Evolutionary conservation across 2,888 invertebrate genomes (phyloP), one percentile per base, ranked within the genome.

Genomic region (Microctonus hyperodae): DNA sequence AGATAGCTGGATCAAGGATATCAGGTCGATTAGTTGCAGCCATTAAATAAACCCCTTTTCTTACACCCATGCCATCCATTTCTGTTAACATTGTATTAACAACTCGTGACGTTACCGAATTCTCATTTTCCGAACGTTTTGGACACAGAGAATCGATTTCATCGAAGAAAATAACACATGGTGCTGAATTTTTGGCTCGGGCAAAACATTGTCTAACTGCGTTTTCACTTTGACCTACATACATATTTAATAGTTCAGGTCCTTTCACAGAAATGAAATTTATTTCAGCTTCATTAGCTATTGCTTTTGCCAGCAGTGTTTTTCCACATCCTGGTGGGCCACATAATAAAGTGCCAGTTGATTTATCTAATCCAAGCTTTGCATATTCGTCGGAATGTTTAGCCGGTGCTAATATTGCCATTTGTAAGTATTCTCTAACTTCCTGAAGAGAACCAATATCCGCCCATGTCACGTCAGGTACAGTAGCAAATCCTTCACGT

Each of bases 201-300:
- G 95, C 92, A 82, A 99, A 99, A 78, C 96, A 96, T 25, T 95
- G 93, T n/a, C 99, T 88, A 0, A 99, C 97, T 0, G 97, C 97
- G 75, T 95, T 88, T 85, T 99, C 99, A 85, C 97, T 98, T 86
- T 99, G 98, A 68, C 99, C 99, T 20, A 99, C 97, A 85, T 98
- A 99, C 98, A 98, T 99, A 81, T 97, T 98, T 66, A 99, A 87
- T 63, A 99, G 85, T 85, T 99, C 99, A 0, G 99, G 98, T 16
- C 99, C 99, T 86, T 98, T 99, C 0, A 99, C 97, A 7, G 97
- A 97, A 76, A 99, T 97, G 77, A 99, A 99, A 85, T 98, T 99
- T 48, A 99, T 95, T 35, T 97, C 97, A 44, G 98, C 96, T 85
- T 99, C 98, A 85, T 98, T 98, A 0, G 99, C 98, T 44, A 99